Evolutionary conservation across 1,140 invertebrate species (phyloP), one percentile per base, ranked within the genome.

Genomic region (Philotrypesis tridentata): DNA sequence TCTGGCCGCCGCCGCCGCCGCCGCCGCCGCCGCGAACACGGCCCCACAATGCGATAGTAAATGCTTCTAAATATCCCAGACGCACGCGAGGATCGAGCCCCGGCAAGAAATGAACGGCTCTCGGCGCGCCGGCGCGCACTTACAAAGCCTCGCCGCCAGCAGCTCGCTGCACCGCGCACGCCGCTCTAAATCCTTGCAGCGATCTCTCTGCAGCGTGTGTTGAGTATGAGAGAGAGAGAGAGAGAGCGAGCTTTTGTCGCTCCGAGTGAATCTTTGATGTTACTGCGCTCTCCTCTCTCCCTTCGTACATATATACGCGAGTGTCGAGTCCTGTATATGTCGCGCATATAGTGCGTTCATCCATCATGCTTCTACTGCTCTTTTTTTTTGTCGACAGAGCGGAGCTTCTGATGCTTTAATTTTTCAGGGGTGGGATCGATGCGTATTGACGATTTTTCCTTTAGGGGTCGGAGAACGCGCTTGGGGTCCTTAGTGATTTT

Each of bases 1-100:
- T 17, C 21, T 17, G 25, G 61, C 25, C 23, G n/a, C n/a, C n/a
- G n/a, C n/a, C n/a, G n/a, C n/a, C n/a, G n/a, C n/a, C 5, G 9
- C 3, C 0, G 4, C 11, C 17, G 8, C 2, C 61, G 8, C 27
- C 67, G 31, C 31, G 31, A n/a, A 31, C 70, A 72, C n/a, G 21
- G 21, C 8, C 40, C 25, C n/a, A 37, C 70, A 3, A 14, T 37
- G n/a, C 70, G 67, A 70, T 70, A 70, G 67, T 37, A 70, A 37
- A 70, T 27, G 70, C 70, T 17, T 72, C 70, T 72, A 72, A 72
- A 72, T 72, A 72, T 72, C 70, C 37, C 9, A 72, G 70, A 72
- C 40, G 67, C 31, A 72, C 37, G 70, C 40, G 70, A 72, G 48
- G 70, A 72, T 72, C 40, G 70, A 21, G 67, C 21, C 5, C 23